Percentiles rank a stretch among this genome's conserved stretches.
phyloP scores from a whole-genome alignment of 2,113 vertebrate species.

The Mirounga angustirostris region DNA sequence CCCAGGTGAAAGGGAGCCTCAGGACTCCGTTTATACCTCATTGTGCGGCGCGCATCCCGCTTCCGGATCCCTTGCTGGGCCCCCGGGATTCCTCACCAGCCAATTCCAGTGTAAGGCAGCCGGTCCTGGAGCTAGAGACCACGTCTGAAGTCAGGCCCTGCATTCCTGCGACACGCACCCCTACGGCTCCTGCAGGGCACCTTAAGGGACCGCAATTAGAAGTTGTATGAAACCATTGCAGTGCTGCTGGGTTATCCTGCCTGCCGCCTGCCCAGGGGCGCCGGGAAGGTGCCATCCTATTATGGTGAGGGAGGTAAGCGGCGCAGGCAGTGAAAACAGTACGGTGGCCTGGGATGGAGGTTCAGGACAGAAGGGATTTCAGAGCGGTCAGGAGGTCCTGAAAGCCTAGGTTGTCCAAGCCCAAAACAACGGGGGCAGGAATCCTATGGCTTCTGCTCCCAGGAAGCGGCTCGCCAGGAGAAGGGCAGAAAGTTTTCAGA shows the following conservation, averaged over 20 bases:
- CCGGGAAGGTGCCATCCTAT: background rate
- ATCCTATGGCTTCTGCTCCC: background rate
- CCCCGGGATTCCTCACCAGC: background rate
- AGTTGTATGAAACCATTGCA: background rate
- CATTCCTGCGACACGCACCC: background rate
- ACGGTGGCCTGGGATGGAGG: background rate
- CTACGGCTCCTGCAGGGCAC: background rate
- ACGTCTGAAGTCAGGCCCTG: background rate
- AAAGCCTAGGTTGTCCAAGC: conserved; percentile 56
- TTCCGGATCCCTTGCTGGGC: background rate
- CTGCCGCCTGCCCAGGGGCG: accelerated
- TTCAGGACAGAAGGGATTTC: background rate
- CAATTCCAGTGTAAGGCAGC: background rate
- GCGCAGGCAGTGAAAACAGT: conserved; percentile 54
- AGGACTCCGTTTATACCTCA: background rate
- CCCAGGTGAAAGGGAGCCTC: background rate
- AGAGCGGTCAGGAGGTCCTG: background rate
- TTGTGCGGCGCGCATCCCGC: accelerated
- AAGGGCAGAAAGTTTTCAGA: accelerated
- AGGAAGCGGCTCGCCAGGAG: background rate
- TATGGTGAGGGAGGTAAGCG: conserved; percentile 42
- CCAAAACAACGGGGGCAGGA: background rate
- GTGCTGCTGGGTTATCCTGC: background rate
- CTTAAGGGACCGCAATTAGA: background rate
- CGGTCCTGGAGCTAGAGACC: background rate